Evolutionary conservation across 1,140 invertebrate species (phyloP).

Genomic region (Ostrea denselamellosa): DNA sequence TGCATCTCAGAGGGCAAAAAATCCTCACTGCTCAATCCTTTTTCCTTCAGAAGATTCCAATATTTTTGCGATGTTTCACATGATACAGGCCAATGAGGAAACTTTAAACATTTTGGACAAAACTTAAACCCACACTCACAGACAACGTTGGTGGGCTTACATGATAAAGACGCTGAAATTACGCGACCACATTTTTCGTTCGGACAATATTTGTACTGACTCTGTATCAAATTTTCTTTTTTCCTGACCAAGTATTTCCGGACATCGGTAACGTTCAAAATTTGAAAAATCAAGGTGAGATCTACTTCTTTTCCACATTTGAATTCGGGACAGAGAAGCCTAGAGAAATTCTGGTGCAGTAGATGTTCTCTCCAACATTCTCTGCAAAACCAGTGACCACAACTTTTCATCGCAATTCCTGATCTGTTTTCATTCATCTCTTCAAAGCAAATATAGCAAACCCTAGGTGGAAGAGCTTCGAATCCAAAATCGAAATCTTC

Average conservation of each 20-base stretch:
- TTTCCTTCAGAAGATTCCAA: constrained; percentile 47
- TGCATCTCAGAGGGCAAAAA: constrained; percentile 16
- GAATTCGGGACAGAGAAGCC: constrained; percentile 62
- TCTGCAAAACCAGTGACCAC: constrained; percentile 69
- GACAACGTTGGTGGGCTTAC: constrained; percentile 40
- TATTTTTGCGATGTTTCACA: constrained; percentile 60
- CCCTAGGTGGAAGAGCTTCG: constrained; percentile 37
- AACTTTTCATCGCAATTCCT: constrained; percentile 55
- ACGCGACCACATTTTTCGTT: constrained; percentile 64
- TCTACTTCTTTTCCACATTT: constrained; percentile 58
- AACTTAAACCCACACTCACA: constrained; percentile 63
- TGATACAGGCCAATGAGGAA: constrained; percentile 65
- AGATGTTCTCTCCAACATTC: constrained; percentile 65
- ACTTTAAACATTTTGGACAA: constrained; percentile 64
- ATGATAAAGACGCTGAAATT: constrained; percentile 36
- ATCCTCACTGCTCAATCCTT: constrained; percentile 47
- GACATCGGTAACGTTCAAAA: constrained; percentile 60
- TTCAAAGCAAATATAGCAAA: constrained; percentile 62
- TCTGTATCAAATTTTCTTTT: constrained; percentile 45
- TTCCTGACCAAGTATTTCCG: constrained; percentile 50
- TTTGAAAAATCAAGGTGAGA: constrained; percentile 56
- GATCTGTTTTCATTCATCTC: constrained; percentile 2
- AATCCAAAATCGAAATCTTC: background rate
- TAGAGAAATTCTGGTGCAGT: constrained; percentile 22
- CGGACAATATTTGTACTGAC: constrained; percentile 65